A percentile compares a stretch with the other conserved stretches of the same genome.
Conservation (phyloP, 2,113 vertebrate genomes). For the Zosterops pallidus region DNA sequence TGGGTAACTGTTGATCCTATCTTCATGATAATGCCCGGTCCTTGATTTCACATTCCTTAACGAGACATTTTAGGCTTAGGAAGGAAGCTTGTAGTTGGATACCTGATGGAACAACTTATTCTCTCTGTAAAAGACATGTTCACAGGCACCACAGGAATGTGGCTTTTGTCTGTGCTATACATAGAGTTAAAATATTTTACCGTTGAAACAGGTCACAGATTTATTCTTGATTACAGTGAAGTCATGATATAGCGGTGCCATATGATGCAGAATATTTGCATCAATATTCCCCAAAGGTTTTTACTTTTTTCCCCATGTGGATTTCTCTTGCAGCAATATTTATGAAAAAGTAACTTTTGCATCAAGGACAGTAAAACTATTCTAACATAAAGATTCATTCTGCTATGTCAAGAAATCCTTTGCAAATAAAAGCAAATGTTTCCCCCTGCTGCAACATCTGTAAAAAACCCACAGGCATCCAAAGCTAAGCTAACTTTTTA, state of each 20-base stretch:
- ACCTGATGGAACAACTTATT: background rate
- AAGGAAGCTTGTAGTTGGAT: background rate
- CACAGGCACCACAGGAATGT: background rate
- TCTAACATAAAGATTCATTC: background rate
- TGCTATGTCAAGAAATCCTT: background rate
- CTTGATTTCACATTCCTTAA: background rate
- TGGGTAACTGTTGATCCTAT: background rate
- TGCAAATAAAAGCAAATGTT: slow-evolving; percentile 12
- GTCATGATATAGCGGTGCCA: background rate
- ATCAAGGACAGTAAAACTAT: background rate
- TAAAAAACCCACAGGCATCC: background rate
- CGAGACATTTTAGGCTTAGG: background rate
- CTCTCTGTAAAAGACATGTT: background rate
- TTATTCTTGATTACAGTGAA: background rate
- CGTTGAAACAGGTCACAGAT: background rate
- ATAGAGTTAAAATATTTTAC: background rate
- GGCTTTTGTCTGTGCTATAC: background rate
- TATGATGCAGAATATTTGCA: background rate
- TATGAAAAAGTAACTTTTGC: background rate
- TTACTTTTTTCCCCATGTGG: background rate
- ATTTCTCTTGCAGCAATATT: background rate
- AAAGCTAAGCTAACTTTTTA: background rate
- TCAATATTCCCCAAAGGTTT: background rate
- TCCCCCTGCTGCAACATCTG: background rate
- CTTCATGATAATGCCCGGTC: background rate